Conservation (phyloP, 2,113 vertebrate species). For the Struthidea cinerea region DNA sequence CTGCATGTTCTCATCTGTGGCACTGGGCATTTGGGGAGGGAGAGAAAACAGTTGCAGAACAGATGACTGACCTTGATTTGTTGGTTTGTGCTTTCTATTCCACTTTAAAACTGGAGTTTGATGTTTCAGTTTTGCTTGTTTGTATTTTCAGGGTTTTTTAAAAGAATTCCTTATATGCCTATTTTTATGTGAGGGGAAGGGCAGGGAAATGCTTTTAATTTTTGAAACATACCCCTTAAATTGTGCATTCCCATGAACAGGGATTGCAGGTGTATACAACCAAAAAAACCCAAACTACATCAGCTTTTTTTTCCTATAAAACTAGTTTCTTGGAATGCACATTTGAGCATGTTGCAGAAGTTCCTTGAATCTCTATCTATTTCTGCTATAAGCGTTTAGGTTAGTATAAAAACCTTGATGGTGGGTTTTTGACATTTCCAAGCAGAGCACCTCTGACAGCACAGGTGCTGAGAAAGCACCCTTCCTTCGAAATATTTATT, state of each 20-base stretch:
- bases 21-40: not conserved
- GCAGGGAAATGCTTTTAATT: not conserved
- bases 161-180: not conserved
- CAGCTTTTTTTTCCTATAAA: not conserved
- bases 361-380: not conserved
- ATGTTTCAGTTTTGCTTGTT: not conserved
- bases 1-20: not conserved
- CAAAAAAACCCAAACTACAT: rapidly evolving
- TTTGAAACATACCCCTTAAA: not conserved
- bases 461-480: not conserved
- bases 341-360: not conserved
- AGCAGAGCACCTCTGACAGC: not conserved
- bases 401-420: not conserved
- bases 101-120: not conserved
- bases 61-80: not conserved
- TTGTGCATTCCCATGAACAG: not conserved
- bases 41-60: not conserved
- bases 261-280: not conserved
- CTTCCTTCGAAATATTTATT: not conserved
- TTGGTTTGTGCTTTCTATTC: not conserved
- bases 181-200: not conserved
- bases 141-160: not conserved
- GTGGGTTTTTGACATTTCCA: not conserved
- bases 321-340: not conserved
- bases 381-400: not conserved